Evolutionary conservation across 2,113 vertebrate species (phyloP), one percentile per base, ranked within the genome.

Genomic region (Patagioenas fasciata): DNA sequence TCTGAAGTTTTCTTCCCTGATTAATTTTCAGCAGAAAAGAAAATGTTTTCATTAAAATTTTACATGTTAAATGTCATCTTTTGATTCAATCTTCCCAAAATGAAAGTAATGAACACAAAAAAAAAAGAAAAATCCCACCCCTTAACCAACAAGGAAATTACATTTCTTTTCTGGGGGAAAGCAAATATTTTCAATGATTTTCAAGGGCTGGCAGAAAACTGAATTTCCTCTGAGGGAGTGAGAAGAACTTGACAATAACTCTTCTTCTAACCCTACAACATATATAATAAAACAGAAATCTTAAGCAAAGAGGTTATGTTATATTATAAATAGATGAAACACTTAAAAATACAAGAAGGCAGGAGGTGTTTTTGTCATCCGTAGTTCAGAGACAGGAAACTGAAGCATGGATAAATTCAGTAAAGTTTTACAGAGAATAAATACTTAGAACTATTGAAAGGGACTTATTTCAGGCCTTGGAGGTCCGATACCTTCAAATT

Each of bases 1-100:
- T 69, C 60, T 57, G 42, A 93, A 83, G 95, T 80, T 86, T 95
- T 71, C 71, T 66, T 67, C 15, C 18, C 38, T 69, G 31, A 80
- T 78, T 62, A 62, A 81, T 89, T 89, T 87, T 87, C 77, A 79
- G 75, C 15, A 31, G 17, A 73, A 73, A 65, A 86, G 5, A 80
- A 91, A 73, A 72, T 61, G 25, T 58, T 96, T 85, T 78, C 51
- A 78, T 80, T 73, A 93, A 85, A 89, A 60, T 78, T 85, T 73
- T 44, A 71, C 25, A 8, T 31, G 21, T 44, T 80, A 95, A 84
- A 88, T 78, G 32, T 38, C 51, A 78, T 34, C 13, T 77, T 96
- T 91, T 80, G 42, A 93, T 58, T 40, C 40, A 40, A 40, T 40
- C 40, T 13, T 40, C 42, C 17, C 13, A 3, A 81, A 96, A 93